Evolutionary conservation across 2,888 invertebrate genomes (phyloP).

Genomic region (Sarcophaga subvicina): DNA sequence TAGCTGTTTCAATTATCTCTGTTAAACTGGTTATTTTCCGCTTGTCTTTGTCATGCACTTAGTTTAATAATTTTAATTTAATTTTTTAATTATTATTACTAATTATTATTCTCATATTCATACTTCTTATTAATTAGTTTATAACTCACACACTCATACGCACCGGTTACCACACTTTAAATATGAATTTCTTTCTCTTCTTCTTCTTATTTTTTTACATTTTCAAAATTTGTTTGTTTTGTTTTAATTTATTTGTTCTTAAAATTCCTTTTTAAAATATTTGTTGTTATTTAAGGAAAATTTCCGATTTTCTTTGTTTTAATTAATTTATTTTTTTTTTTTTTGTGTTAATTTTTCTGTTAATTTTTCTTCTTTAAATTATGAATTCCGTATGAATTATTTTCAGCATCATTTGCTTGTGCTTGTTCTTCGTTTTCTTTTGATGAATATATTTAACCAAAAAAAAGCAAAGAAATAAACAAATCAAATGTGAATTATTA

Average conservation of each 20-base stretch:
- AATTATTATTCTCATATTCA: no score
- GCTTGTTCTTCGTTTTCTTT: background rate
- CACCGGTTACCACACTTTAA: no score
- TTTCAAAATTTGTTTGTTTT: no score
- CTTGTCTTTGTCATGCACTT: no score
- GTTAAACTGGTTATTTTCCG: no score
- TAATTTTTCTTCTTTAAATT: slow-evolving; percentile 6
- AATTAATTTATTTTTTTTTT: background rate
- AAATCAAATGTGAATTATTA: background rate
- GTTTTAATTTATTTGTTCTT: background rate
- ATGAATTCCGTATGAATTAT: slow-evolving; percentile 21
- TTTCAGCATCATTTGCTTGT: slow-evolving; percentile 17
- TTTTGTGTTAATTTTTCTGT: background rate
- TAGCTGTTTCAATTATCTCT: no score
- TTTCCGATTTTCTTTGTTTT: background rate
- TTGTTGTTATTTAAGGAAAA: background rate
- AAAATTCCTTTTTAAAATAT: background rate
- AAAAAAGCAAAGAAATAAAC: background rate
- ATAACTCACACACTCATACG: no score
- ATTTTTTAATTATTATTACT: no score
- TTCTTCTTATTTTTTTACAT: no score
- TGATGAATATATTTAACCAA: slow-evolving; percentile 6
- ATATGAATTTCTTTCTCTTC: no score
- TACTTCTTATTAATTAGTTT: no score
- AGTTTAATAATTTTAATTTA: no score